Percentiles rank a stretch among this genome's conserved stretches.
phyloP scores from a whole-genome alignment of 2,797 vertebrate species.

The Moxostoma hubbsi region DNA sequence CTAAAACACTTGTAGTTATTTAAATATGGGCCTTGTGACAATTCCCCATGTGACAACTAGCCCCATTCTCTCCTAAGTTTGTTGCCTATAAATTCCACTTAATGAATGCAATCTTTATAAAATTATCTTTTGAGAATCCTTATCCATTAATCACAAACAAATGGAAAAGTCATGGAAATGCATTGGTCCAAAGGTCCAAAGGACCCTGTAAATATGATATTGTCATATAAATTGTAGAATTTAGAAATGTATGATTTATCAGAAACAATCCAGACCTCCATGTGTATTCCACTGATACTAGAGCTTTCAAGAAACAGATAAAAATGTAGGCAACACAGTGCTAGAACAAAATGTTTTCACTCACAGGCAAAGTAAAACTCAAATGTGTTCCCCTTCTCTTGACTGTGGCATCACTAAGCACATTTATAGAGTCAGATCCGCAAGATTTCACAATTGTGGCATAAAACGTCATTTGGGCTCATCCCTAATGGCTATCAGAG shows the following conservation, averaged over 20 bases:
- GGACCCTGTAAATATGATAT: constrained; percentile 12
- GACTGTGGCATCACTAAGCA: constrained; percentile 33
- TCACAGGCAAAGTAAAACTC: constrained; percentile 46
- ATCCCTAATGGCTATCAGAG: constrained; percentile 58
- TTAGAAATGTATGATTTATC: constrained; percentile 13
- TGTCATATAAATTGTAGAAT: neutral
- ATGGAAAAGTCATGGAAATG: constrained; percentile 4
- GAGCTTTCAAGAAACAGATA: constrained; percentile 36
- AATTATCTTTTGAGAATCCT: neutral
- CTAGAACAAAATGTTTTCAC: constrained; percentile 34
- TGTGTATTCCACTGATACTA: constrained; percentile 37
- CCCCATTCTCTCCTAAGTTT: neutral
- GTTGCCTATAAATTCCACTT: constrained; percentile 5
- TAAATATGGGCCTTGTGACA: neutral
- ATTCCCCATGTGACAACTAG: neutral
- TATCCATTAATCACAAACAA: neutral
- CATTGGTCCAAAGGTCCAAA: constrained; percentile 30
- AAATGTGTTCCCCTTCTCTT: constrained; percentile 21
- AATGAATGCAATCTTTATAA: neutral
- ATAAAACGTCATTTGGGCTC: constrained; percentile 57
- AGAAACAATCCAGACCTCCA: constrained; percentile 21
- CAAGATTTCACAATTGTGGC: constrained; percentile 57
- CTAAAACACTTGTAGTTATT: neutral
- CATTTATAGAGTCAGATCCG: constrained; percentile 58
- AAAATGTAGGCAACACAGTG: constrained; percentile 19